Percentiles rank a stretch among this genome's conserved stretches.
phyloP scores from a whole-genome alignment of 2,888 invertebrate genomes.

The Pandemis cinnamomeana region DNA sequence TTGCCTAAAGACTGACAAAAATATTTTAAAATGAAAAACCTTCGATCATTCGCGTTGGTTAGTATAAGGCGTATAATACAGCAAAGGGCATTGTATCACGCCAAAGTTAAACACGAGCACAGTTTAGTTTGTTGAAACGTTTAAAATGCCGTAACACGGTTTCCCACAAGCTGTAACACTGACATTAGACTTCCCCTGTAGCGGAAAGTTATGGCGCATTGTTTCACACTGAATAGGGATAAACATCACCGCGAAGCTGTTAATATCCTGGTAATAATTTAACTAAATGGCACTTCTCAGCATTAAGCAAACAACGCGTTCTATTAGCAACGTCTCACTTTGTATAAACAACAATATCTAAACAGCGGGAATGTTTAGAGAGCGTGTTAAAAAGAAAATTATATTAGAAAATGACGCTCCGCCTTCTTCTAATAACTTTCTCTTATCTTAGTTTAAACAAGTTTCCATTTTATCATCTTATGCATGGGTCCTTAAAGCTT shows the following conservation, averaged over 20 bases:
- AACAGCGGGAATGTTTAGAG: neutral
- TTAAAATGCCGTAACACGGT: slow-evolving; percentile 50
- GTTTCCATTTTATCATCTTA: too few species aligned
- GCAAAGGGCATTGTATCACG: slow-evolving; percentile 10
- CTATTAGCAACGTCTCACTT: slow-evolving; percentile 15
- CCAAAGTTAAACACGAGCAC: slow-evolving; percentile 21
- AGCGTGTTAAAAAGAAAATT: neutral
- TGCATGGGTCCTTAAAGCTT: too few species aligned
- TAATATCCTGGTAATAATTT: slow-evolving; percentile 45
- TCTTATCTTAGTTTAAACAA: too few species aligned
- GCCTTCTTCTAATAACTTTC: neutral
- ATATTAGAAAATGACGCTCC: neutral
- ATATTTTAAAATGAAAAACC: slow-evolving; percentile 32
- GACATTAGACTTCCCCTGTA: slow-evolving; percentile 58
- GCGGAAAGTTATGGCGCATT: slow-evolving; percentile 55
- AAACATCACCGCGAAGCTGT: slow-evolving; percentile 50
- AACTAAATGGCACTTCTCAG: slow-evolving; percentile 35
- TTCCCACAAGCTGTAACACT: slow-evolving; percentile 44
- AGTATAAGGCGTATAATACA: neutral
- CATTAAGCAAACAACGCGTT: slow-evolving; percentile 24
- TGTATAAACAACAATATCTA: slow-evolving; percentile 18
- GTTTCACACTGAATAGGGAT: slow-evolving; percentile 51
- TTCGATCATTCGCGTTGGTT: slow-evolving; percentile 18
- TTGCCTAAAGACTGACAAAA: neutral
- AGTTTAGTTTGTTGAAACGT: slow-evolving; percentile 47